phyloP scores from a whole-genome alignment of 2,113 vertebrate genomes.

The Phylloscopus trochiloides region DNA sequence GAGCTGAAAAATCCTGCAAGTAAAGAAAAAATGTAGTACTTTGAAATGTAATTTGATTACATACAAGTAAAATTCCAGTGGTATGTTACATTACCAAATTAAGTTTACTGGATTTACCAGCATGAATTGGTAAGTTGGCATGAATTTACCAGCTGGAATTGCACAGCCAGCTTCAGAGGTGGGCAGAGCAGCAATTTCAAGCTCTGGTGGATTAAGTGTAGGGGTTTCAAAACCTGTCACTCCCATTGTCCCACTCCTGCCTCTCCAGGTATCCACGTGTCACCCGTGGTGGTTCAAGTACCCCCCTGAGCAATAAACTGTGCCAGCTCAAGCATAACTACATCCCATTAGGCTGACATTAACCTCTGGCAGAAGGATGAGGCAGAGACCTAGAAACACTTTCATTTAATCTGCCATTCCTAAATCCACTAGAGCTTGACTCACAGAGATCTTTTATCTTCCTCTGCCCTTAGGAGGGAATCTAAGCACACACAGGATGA shows the following conservation, averaged over 20 bases:
- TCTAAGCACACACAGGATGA: not conserved
- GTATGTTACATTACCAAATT: not conserved
- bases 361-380: slow-evolving; percentile 1
- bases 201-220: not conserved
- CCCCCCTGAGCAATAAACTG: not conserved
- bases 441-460: not conserved
- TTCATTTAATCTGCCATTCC: not conserved
- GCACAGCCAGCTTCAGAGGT: not conserved
- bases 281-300: not conserved
- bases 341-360: not conserved
- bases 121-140: not conserved
- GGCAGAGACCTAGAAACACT: not conserved
- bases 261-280: not conserved
- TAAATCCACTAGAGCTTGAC: not conserved
- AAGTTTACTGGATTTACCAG: not conserved
- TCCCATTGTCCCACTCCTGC: not conserved
- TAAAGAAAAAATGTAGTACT: not conserved
- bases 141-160: not conserved
- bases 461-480: not conserved
- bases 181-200: not conserved
- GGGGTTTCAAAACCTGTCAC: not conserved
- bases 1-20: not conserved
- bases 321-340: not conserved
- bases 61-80: not conserved
- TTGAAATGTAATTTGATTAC: not conserved